Base-by-base conservation (phyloP, 2,113 vertebrate genomes). In the human region DNA sequence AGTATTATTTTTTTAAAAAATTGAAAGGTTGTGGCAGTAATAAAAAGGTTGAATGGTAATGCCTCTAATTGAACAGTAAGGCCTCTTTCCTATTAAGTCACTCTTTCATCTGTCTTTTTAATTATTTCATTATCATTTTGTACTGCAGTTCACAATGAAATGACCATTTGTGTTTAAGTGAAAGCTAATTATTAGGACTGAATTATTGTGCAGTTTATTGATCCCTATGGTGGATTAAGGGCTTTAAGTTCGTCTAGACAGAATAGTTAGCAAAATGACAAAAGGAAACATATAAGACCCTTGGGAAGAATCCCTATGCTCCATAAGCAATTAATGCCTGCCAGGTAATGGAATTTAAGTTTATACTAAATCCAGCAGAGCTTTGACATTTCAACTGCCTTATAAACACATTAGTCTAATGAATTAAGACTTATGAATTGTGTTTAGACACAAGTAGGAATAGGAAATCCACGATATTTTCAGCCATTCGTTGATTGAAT, bases 181-280 rank as follows among this genome's bases (percentile, higher is more conserved):
- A 99, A 99, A 99, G 99, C 99, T 99, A 99, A 99, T 99, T 99
- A 99, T 99, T 99, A 99, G 99, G 99, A 99, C 99, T 99, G 99
- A 99, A 99, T 99, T 99, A 99, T 99, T 99, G 99, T 99, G 99
- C 99, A 99, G 99, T 99, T 99, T 99, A 99, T 99, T 99, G 99
- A 99, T 99, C 99, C 99, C 99, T 99, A 99, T 99, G 99, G 99
- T 99, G 99, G 99, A 99, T 99, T 99, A 99, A 99, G 99, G 99
- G 99, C 99, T 99, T 99, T 99, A 99, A 99, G 99, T 99, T 99
- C 99, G 99, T 99, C 99, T 99, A 99, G 99, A 99, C 99, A 99
- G 99, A 99, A 99, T 99, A 99, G 99, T 99, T 99, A 99, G 99
- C 99, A 99, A 99, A 99, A 99, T 99, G 99, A 99, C 99, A 99